Base-by-base conservation (phyloP, 2,888 invertebrate species). In the Ceramica pisi region DNA sequence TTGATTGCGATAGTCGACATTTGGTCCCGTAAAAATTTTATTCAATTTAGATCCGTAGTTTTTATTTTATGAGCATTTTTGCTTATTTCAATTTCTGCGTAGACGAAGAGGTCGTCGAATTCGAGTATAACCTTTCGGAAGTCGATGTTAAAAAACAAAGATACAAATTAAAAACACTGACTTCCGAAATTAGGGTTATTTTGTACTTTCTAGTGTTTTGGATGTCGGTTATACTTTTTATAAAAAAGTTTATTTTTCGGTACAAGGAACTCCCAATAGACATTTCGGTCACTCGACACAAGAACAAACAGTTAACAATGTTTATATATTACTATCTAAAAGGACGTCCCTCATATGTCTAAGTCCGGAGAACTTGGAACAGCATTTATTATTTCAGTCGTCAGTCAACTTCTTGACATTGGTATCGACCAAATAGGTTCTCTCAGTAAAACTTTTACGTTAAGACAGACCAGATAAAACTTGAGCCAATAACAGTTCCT, bases 301-400 rank as follows among this genome's bases (percentile, higher is more conserved):
- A 60, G 31, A 59, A 60, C 38, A 65, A 69, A 64, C 31, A 64
- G 14, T 21, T 57, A 69, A 57, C 57, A 50, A 64, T 67, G 14
- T 76, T 61, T 50, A 63, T 44, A 63, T 44, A 63, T 67, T 48
- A 67, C 31, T 46, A 53, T 31, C 23, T 57, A 48, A 67, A 69
- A 73, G 50, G 12, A 35, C 31, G 50, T 53, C 23, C 16, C 4
- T 57, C 46, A 66, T 35, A 48, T 62, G 46, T 31, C 44, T 38
- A 14, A 67, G 19, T 55, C 35, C 48, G 35, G 53, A n/a, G 19
- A 78, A 81, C 63, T 75, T 59, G 8, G 5, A 69, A 61, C 46
- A 53, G 23, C 70, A 82, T 82, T 78, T 75, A 75, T 67, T 81
- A 81, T 82, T 82, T 62, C 75, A 67, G 66, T 62, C 50, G n/a